These are phyloP conservation scores for Orycteropus afer DNA, from an alignment of 2,113 vertebrate genomes.

Conservation along the genomic window DNA sequence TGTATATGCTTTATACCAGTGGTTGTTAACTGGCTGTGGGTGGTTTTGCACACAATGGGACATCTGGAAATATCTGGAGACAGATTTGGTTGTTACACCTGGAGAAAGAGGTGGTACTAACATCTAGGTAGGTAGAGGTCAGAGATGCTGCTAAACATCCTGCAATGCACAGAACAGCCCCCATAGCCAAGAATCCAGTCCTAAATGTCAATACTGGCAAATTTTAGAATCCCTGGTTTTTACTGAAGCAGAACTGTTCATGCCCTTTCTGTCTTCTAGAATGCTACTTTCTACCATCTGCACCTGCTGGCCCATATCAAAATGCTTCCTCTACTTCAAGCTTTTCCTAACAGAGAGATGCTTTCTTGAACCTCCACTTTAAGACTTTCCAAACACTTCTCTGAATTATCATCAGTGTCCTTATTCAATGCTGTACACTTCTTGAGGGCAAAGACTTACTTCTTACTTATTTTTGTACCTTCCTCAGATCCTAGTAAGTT, in stretches of 20 bases:
- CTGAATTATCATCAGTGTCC: no score
- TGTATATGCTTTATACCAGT: neutral
- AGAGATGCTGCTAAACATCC: no score
- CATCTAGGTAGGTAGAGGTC: no score
- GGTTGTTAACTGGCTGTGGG: neutral
- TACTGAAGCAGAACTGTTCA: neutral
- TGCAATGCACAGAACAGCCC: no score
- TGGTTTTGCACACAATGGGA: neutral
- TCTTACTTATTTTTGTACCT: neutral
- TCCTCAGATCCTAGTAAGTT: neutral
- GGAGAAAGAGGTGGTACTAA: no score
- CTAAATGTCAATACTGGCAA: fast-evolving
- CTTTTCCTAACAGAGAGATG: neutral
- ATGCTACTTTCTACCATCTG: neutral
- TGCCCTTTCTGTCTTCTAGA: neutral
- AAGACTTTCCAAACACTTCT: neutral
- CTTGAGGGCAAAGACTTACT: neutral
- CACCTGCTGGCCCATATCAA: neutral
- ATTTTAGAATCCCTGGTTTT: neutral
- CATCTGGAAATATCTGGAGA: no score
- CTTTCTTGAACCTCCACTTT: neutral
- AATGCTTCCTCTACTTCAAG: fast-evolving
- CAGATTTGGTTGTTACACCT: no score
- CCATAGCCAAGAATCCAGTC: neutral
- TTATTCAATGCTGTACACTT: neutral